phyloP scores from a whole-genome alignment of 2,113 vertebrate species.

The Pterocles orientalis region DNA sequence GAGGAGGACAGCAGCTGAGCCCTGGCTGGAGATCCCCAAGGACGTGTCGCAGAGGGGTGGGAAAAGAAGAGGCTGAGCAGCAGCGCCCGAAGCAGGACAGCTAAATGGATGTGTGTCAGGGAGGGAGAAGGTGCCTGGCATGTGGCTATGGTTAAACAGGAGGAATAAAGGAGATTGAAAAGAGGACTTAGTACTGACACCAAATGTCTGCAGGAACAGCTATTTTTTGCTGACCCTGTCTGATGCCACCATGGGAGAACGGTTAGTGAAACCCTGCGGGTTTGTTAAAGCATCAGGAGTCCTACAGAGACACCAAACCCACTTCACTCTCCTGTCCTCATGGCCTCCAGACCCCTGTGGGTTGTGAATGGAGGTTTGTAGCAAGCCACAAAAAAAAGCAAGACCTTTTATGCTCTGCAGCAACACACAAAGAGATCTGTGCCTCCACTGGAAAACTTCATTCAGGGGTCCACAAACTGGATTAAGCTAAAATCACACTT shows the following conservation, averaged over 20 bases:
- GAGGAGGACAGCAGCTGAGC: slow-evolving; percentile 56
- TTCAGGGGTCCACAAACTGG: not conserved
- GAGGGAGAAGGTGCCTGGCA: not conserved
- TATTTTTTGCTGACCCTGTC: not conserved
- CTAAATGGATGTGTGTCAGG: not conserved
- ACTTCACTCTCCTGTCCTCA: not conserved
- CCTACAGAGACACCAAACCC: not conserved
- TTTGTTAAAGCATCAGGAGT: not conserved
- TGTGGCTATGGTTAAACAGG: not conserved
- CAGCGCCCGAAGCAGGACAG: not conserved
- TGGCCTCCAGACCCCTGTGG: not conserved
- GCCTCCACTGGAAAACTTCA: not conserved
- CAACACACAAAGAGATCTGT: not conserved
- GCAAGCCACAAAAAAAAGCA: not conserved
- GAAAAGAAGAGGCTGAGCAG: not conserved
- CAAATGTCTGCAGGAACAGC: not conserved
- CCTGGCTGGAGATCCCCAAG: not conserved
- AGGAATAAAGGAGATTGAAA: not conserved
- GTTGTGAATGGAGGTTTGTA: not conserved
- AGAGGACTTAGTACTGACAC: not conserved
- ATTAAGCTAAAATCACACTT: not conserved
- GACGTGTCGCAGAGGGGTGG: not conserved
- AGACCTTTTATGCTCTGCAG: not conserved
- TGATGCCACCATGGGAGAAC: not conserved
- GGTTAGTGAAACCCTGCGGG: not conserved